phyloP scores from a whole-genome alignment of 2,888 invertebrate genomes.

The Agelastica alni region DNA sequence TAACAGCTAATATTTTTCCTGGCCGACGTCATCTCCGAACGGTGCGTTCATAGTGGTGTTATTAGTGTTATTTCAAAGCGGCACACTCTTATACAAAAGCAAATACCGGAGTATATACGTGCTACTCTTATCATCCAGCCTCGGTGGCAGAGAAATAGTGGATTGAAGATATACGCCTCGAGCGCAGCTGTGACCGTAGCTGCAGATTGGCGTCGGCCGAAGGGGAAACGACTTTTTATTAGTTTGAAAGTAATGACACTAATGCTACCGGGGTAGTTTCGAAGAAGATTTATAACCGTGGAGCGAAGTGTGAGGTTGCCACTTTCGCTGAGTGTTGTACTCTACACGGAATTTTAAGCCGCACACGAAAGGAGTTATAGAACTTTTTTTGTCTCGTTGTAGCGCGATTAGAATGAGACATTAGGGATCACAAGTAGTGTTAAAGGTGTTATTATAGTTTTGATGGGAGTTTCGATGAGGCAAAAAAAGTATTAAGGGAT shows the following conservation, averaged over 20 bases:
- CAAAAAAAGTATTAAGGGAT: background rate
- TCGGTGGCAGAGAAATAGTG: conserved; percentile 3
- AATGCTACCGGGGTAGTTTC: conserved; percentile 33
- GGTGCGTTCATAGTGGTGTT: no score
- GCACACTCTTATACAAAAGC: background rate
- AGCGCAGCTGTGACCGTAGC: conserved; percentile 39
- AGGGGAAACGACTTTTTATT: conserved; percentile 34
- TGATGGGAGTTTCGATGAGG: background rate
- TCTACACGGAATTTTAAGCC: conserved; percentile 25
- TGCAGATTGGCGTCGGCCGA: conserved; percentile 24
- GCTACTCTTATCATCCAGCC: background rate
- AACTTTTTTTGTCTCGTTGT: conserved; percentile 8
- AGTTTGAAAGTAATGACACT: conserved; percentile 36
- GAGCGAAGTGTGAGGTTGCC: conserved; percentile 22
- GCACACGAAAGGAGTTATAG: conserved; percentile 1
- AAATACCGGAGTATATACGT: background rate
- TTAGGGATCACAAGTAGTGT: conserved; percentile 9
- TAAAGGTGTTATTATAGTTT: conserved; percentile 4
- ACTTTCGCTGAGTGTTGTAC: conserved; percentile 27
- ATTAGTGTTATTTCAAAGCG: conserved; percentile 1
- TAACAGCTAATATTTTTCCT: no score
- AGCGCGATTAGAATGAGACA: conserved; percentile 16
- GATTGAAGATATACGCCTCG: conserved; percentile 25
- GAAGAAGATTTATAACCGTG: conserved; percentile 26
- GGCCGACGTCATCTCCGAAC: no score